Percentiles rank a stretch among this genome's conserved stretches.
Evolutionary conservation across 1,140 invertebrate species (phyloP).

Genomic region (Aphidius ervi): DNA sequence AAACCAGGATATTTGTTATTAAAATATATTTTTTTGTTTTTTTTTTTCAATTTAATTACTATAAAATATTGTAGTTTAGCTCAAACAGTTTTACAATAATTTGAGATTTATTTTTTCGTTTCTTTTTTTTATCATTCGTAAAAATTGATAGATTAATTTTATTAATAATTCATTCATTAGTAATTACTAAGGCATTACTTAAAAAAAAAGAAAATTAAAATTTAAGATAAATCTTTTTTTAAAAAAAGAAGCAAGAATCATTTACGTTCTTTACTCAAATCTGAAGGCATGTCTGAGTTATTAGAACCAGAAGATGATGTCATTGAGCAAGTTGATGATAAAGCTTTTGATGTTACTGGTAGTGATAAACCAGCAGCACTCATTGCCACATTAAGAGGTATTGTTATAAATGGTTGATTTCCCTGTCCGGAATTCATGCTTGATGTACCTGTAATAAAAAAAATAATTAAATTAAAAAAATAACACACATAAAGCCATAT

Average conservation of each 20-base stretch:
- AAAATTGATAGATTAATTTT: no score
- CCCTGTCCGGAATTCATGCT: conserved; percentile 40
- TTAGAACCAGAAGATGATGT: conserved; percentile 25
- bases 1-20: no score
- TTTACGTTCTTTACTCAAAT: conserved; percentile 47
- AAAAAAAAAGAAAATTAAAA: neutral
- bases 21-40: no score
- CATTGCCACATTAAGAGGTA: conserved; percentile 49
- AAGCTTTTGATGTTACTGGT: conserved; percentile 41
- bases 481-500: neutral
- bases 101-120: no score
- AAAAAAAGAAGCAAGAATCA: conserved; percentile 24
- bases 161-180: no score
- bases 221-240: conserved; percentile 3
- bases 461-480: conserved; percentile 7
- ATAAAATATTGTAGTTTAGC: no score
- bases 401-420: conserved; percentile 49
- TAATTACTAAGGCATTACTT: neutral
- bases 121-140: no score
- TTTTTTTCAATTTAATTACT: no score
- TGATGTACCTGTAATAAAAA: conserved; percentile 34
- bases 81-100: no score
- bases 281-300: conserved; percentile 42
- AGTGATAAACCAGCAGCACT: conserved; percentile 44
- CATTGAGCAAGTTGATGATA: conserved; percentile 36